Conservation (phyloP, 2,888 invertebrate genomes). For the Drosophila imparisetae region DNA sequence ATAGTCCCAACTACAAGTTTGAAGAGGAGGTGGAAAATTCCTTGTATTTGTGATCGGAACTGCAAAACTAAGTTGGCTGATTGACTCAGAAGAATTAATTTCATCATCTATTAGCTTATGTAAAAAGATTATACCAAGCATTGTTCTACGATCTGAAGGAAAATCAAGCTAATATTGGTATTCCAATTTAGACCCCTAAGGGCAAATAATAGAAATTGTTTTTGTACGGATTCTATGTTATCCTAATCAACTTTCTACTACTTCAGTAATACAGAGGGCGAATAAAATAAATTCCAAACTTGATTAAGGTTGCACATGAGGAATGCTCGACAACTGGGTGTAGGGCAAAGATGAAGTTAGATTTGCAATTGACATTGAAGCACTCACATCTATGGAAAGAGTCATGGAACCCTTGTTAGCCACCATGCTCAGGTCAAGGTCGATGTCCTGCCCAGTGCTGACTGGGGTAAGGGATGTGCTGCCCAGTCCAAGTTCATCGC, state of each 20-base stretch:
- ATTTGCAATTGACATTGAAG: neutral
- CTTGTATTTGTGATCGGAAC: too few species aligned
- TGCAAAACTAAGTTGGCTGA: neutral
- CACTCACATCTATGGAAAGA: slow-evolving; percentile 80
- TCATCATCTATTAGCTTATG: neutral
- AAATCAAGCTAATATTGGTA: neutral
- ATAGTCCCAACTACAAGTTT: too few species aligned
- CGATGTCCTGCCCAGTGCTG: slow-evolving; percentile 87
- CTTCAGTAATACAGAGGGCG: neutral
- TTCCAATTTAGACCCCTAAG: neutral
- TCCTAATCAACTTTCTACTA: neutral
- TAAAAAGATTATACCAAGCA: neutral
- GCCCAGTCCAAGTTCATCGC: slow-evolving; percentile 67
- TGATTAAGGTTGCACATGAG: neutral
- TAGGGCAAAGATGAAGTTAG: neutral
- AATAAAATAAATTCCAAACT: neutral
- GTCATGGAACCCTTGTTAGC: slow-evolving; percentile 88
- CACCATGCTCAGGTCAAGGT: slow-evolving; percentile 87
- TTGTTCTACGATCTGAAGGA: neutral
- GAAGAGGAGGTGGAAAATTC: neutral
- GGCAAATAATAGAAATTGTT: too few species aligned
- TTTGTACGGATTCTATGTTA: neutral
- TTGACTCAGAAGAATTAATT: neutral
- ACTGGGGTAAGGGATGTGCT: slow-evolving; percentile 87
- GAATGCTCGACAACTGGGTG: neutral